phyloP scores from a whole-genome alignment of 2,888 invertebrate species.

The Candidula unifasciata region DNA sequence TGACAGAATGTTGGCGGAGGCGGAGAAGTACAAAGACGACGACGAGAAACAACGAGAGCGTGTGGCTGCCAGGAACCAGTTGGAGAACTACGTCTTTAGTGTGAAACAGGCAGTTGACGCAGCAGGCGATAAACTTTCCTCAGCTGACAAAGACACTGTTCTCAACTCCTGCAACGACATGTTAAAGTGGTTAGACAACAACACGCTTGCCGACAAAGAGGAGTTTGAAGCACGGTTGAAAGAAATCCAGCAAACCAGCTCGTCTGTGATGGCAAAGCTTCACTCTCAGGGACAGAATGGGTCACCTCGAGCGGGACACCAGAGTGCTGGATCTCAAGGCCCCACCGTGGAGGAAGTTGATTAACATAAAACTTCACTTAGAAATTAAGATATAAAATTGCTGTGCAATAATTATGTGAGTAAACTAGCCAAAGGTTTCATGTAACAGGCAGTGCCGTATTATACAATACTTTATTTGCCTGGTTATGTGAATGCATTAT shows the following conservation, averaged over 20 bases:
- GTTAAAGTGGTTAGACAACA: slow-evolving; percentile 86
- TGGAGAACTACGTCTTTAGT: slow-evolving; percentile 70
- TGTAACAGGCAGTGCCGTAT: too few relatives aligned
- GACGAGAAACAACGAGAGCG: slow-evolving; percentile 72
- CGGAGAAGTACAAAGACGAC: slow-evolving; percentile 73
- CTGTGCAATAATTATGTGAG: too few relatives aligned
- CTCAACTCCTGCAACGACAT: slow-evolving; percentile 43
- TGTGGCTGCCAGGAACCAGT: slow-evolving; percentile 68
- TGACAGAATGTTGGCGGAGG: slow-evolving; percentile 51
- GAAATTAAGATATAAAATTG: too few relatives aligned
- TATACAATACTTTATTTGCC: too few relatives aligned
- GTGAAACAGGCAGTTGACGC: slow-evolving; percentile 65
- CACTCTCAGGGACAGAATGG: slow-evolving; percentile 57
- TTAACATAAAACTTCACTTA: slow-evolving; percentile 66
- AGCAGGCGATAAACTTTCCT: slow-evolving; percentile 82
- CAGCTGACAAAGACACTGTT: slow-evolving; percentile 85
- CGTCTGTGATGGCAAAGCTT: slow-evolving; percentile 86
- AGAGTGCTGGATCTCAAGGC: slow-evolving; percentile 71
- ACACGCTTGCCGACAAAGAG: slow-evolving; percentile 82
- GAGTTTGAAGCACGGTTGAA: slow-evolving; percentile 83
- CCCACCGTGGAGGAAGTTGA: slow-evolving; percentile 82
- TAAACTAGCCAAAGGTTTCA: too few relatives aligned
- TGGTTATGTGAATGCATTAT: too few relatives aligned
- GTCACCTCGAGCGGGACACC: neutral
- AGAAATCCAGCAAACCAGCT: slow-evolving; percentile 86